A percentile compares a stretch with the other conserved stretches of the same genome.
phyloP scores from a whole-genome alignment of 2,797 vertebrate genomes.

The Psittacula derbiana region DNA sequence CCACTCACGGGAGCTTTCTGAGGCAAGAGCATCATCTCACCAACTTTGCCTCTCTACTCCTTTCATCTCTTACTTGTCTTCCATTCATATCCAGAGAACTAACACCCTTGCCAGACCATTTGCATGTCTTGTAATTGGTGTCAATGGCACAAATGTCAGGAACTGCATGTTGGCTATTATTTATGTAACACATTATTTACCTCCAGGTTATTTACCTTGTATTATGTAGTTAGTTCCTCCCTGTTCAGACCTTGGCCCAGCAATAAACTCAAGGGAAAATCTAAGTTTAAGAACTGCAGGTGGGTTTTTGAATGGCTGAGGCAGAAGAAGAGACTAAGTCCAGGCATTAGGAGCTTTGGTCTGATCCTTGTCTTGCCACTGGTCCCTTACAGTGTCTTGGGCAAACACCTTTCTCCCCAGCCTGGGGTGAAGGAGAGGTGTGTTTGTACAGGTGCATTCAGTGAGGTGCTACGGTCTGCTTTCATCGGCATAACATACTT shows the following conservation, averaged over 20 bases:
- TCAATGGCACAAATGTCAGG: not conserved
- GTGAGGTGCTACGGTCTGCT: not conserved
- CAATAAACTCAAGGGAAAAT: not conserved
- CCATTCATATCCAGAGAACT: not conserved
- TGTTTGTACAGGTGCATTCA: not conserved
- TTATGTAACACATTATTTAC: not conserved
- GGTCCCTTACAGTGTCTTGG: not conserved
- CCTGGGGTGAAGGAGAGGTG: not conserved
- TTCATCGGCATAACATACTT: not conserved
- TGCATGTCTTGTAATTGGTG: constrained; percentile 30
- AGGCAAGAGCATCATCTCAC: not conserved
- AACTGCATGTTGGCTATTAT: not conserved
- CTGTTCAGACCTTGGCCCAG: not conserved
- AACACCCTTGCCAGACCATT: not conserved
- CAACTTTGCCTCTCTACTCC: not conserved
- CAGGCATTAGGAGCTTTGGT: not conserved
- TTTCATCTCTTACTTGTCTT: constrained; percentile 31
- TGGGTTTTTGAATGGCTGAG: not conserved
- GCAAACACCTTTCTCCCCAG: not conserved
- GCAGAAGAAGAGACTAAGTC: not conserved
- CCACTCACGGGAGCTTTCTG: not conserved
- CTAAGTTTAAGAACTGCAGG: not conserved
- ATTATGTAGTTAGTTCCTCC: not conserved
- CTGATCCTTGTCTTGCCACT: not conserved
- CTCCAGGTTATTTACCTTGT: constrained; percentile 13